Conservation (phyloP, 2,797 vertebrate species). For the Siniperca scherzeri region DNA sequence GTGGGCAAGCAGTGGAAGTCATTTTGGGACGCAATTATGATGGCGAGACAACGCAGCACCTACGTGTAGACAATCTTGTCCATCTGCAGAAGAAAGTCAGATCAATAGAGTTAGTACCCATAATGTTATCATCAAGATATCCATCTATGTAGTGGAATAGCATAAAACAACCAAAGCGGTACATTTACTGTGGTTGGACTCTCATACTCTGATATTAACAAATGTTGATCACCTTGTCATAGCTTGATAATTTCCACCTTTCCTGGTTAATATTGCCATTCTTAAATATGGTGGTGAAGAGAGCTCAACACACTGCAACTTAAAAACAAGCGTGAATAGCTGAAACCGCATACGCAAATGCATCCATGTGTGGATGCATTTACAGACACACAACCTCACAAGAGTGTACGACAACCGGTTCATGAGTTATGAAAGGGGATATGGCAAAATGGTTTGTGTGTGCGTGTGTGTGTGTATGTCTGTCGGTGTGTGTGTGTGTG, state of each 20-base stretch:
- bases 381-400: too few relatives aligned
- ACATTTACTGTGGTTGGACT: not conserved
- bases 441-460: too few relatives aligned
- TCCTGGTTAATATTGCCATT: not conserved
- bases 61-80: not conserved
- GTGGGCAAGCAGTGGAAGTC: not conserved
- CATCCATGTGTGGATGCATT: too few relatives aligned
- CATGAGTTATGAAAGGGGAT: too few relatives aligned
- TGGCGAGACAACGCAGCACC: not conserved
- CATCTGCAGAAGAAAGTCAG: not conserved
- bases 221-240: not conserved
- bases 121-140: not conserved
- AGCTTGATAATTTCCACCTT: not conserved
- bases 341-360: too few relatives aligned
- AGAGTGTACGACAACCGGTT: too few relatives aligned
- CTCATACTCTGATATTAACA: not conserved
- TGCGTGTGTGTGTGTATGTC: too few relatives aligned
- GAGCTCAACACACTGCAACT: not conserved
- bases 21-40: not conserved
- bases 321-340: too few relatives aligned
- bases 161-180: not conserved
- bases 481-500: too few relatives aligned
- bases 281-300: not conserved
- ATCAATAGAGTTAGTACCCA: not conserved
- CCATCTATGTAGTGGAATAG: not conserved